These are phyloP conservation scores for Eubasilissa splendida DNA, from an alignment of 2,888 invertebrate genomes.

Conservation along the genomic window DNA sequence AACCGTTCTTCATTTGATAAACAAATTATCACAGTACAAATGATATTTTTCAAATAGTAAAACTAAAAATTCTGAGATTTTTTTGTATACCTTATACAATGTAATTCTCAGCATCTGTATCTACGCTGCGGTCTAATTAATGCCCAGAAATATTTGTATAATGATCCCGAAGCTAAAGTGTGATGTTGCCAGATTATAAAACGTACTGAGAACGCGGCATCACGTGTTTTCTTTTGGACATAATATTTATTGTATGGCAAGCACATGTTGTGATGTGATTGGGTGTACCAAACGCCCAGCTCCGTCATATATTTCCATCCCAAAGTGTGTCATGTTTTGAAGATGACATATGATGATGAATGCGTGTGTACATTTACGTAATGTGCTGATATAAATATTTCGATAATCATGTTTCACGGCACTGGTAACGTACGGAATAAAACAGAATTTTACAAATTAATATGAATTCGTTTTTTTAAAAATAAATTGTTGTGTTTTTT, in stretches of 20 bases:
- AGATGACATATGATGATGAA: conserved; percentile 19
- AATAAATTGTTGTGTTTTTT: no score
- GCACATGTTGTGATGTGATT: conserved; percentile 10
- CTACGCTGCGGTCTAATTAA: background rate
- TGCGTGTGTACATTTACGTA: background rate
- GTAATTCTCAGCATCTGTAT: background rate
- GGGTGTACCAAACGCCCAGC: background rate
- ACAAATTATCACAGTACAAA: no score
- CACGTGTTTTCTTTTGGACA: conserved; percentile 3
- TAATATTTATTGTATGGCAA: conserved; percentile 30
- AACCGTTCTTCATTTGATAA: no score
- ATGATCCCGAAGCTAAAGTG: conserved; percentile 16
- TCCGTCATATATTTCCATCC: background rate
- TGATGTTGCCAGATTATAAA: conserved; percentile 33
- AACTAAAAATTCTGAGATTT: no score
- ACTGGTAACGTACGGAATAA: no score
- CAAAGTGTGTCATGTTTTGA: conserved; percentile 14
- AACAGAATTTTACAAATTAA: no score
- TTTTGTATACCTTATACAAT: background rate
- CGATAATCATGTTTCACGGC: no score
- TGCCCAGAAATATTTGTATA: background rate
- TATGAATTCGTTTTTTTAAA: no score
- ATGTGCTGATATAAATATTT: background rate
- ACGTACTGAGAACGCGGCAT: background rate
- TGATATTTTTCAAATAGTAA: no score